Percentiles rank a stretch among this genome's conserved stretches.
phyloP scores from a whole-genome alignment of 2,888 invertebrate species.

The Antitype chi region DNA sequence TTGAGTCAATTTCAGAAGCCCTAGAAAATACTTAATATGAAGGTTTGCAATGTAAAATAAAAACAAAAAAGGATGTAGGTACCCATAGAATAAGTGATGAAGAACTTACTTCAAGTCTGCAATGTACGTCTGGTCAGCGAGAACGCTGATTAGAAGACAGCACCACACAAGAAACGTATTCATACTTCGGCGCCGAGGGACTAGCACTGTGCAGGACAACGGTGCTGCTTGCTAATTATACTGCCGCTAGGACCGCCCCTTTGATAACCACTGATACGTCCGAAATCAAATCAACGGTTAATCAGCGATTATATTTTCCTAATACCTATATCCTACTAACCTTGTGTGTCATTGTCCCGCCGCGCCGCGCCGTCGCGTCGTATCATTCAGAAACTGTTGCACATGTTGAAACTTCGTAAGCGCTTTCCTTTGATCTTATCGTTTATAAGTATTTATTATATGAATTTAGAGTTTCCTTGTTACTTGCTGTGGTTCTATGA shows the following conservation, averaged over 20 bases:
- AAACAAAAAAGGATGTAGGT: background rate
- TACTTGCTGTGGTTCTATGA: too few species aligned
- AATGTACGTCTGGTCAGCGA: slow-evolving; percentile 29
- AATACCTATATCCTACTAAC: background rate
- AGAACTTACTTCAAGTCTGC: background rate
- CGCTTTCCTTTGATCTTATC: too few species aligned
- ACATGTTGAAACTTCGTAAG: background rate
- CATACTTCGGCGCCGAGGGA: slow-evolving; percentile 27
- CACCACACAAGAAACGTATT: slow-evolving; percentile 33
- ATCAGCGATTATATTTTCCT: background rate
- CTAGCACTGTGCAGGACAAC: slow-evolving; percentile 13
- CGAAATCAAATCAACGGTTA: slow-evolving; percentile 1
- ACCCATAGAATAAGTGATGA: too few species aligned
- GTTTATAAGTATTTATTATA: too few species aligned
- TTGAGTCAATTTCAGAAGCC: background rate
- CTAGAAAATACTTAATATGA: background rate
- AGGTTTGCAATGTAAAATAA: background rate
- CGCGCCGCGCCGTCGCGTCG: background rate
- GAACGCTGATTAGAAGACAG: slow-evolving; percentile 37
- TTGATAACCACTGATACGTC: slow-evolving; percentile 35
- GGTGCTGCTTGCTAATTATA: slow-evolving; percentile 31
- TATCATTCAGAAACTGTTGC: background rate
- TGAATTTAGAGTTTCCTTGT: too few species aligned
- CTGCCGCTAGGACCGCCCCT: slow-evolving; percentile 17
- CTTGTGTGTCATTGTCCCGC: background rate